These are phyloP conservation scores for Oenanthe oenanthe DNA, from an alignment of 2,113 vertebrate genomes.

Conservation along the genomic window DNA sequence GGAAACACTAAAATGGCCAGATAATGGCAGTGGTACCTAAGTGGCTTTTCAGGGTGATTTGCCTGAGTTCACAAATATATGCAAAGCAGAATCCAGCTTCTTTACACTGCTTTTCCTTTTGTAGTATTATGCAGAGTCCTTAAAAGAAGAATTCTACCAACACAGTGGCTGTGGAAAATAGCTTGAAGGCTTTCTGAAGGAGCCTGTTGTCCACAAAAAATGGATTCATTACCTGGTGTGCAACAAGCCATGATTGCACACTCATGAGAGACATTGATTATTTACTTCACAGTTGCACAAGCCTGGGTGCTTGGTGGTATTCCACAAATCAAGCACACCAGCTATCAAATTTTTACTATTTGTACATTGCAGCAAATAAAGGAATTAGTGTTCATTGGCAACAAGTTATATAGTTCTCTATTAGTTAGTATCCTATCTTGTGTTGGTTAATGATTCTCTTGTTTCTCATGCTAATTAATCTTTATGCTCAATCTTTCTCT, in stretches of 20 bases:
- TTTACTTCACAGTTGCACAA: background rate
- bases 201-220: background rate
- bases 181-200: background rate
- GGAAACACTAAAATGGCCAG: background rate
- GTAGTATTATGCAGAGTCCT: background rate
- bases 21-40: background rate
- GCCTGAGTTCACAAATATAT: background rate
- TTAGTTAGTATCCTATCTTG: background rate
- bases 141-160: background rate
- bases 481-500: background rate
- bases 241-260: background rate
- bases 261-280: background rate
- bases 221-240: accelerated
- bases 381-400: background rate
- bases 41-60: background rate
- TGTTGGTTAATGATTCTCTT: background rate
- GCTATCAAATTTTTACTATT: background rate
- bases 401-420: background rate
- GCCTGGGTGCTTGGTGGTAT: background rate
- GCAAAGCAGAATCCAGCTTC: background rate
- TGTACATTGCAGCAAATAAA: background rate
- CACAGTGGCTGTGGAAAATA: background rate
- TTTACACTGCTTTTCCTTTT: background rate
- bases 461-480: background rate
- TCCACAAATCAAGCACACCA: background rate